phyloP scores from a whole-genome alignment of 2,113 vertebrate species.

The Arenaria interpres region DNA sequence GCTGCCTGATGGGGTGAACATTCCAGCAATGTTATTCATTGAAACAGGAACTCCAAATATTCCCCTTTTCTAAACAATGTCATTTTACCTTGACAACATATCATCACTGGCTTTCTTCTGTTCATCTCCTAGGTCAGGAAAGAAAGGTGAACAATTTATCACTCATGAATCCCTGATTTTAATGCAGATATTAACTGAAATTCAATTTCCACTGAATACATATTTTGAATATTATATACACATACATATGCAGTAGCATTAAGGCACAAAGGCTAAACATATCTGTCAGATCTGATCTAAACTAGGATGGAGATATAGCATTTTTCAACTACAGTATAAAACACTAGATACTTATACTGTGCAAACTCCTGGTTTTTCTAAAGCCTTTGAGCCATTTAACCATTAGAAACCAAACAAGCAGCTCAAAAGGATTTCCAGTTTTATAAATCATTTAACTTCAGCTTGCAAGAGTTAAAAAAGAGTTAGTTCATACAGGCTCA shows the following conservation, averaged over 20 bases:
- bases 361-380: neutral
- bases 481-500: neutral
- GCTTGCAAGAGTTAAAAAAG: neutral
- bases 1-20: constrained; percentile 44
- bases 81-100: constrained; percentile 46
- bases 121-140: constrained; percentile 20
- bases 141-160: constrained; percentile 50
- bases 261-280: constrained; percentile 18
- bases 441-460: neutral
- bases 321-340: neutral
- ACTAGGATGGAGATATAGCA: neutral
- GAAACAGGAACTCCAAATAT: constrained; percentile 18
- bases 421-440: neutral
- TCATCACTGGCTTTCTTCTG: constrained; percentile 14
- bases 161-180: neutral
- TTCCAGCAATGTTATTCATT: constrained; percentile 33
- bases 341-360: neutral
- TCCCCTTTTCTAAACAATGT: constrained; percentile 42
- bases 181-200: constrained; percentile 32
- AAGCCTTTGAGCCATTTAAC: neutral
- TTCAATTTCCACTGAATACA: constrained; percentile 26
- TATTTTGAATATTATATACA: constrained; percentile 4
- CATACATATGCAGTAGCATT: neutral
- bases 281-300: neutral
- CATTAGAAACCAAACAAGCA: neutral